Conservation (phyloP, 1,140 invertebrate genomes). For the Mylabris phalerata region DNA sequence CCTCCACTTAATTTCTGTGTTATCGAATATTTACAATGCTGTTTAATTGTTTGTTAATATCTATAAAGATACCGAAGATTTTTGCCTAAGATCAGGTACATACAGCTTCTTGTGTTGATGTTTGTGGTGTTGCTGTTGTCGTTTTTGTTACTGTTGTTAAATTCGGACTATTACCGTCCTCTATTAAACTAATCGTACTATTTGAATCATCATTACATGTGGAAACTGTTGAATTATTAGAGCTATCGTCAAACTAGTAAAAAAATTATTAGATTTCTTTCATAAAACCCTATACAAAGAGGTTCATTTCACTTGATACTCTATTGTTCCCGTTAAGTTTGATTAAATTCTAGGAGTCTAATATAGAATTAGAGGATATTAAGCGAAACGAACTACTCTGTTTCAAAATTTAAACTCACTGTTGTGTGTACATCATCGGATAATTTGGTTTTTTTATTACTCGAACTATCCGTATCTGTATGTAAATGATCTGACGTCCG, state of each 20-base stretch:
- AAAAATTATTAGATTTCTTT: not conserved
- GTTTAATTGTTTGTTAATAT: not conserved
- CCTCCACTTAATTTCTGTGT: not conserved
- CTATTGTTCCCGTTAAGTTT: too few species aligned
- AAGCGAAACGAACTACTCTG: too few species aligned
- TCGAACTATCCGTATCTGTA: constrained; percentile 11
- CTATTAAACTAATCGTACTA: constrained; percentile 33
- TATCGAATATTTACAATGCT: too few species aligned
- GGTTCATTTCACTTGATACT: too few species aligned
- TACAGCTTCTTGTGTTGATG: constrained; percentile 22
- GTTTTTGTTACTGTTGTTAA: not conserved
- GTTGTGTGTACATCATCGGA: constrained; percentile 32
- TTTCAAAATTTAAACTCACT: constrained; percentile 18
- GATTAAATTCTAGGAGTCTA: too few species aligned
- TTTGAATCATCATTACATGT: constrained; percentile 38
- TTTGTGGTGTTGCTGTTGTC: constrained; percentile 1
- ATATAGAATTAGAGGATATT: too few species aligned
- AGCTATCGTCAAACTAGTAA: constrained; percentile 39
- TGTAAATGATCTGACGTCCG: constrained; percentile 31
- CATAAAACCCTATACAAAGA: too few species aligned
- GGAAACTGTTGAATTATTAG: constrained; percentile 34
- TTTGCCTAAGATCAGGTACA: constrained; percentile 26
- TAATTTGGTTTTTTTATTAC: constrained; percentile 30
- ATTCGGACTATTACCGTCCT: constrained; percentile 12
- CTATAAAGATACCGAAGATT: constrained; percentile 6